A percentile compares a stretch with the other conserved stretches of the same genome.
Evolutionary conservation across 2,797 vertebrate genomes (phyloP).

Genomic region (Aulostomus chinensis): DNA sequence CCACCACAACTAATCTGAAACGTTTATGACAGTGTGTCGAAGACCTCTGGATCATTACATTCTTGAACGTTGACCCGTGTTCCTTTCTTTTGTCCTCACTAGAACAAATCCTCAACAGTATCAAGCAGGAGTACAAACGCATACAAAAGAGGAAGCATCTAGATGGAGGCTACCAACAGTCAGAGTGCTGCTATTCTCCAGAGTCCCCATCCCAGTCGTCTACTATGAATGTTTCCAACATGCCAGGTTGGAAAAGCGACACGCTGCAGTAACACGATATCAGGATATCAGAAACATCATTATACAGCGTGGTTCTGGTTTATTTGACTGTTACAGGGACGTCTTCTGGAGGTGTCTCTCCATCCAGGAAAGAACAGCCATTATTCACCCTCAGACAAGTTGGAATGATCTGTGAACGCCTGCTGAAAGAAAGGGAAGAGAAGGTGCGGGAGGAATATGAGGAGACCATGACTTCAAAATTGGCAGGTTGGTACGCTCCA

Average conservation of each 20-base stretch:
- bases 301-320: neutral
- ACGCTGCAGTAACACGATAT: too few relatives aligned
- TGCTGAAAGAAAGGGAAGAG: constrained; percentile 97
- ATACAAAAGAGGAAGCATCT: constrained; percentile 98
- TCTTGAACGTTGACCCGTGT: too few relatives aligned
- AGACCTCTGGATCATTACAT: neutral
- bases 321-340: constrained; percentile 51
- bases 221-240: constrained; percentile 86
- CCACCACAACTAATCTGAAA: neutral
- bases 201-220: constrained; percentile 90
- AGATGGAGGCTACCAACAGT: constrained; percentile 91
- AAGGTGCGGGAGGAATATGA: constrained; percentile 98
- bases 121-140: constrained; percentile 99
- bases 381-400: constrained; percentile 98
- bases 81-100: constrained; percentile 3
- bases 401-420: constrained; percentile 98
- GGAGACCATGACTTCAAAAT: constrained; percentile 96
- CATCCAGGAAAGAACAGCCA: constrained; percentile 95
- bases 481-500: constrained; percentile 91
- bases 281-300: neutral
- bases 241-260: constrained; percentile 83
- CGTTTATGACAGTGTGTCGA: neutral
- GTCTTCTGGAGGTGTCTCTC: constrained; percentile 88
- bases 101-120: constrained; percentile 99
- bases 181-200: constrained; percentile 91